Evolutionary conservation across 1,140 invertebrate genomes (phyloP), one percentile per base, ranked within the genome.

Genomic region (Bathynomus jamesi): DNA sequence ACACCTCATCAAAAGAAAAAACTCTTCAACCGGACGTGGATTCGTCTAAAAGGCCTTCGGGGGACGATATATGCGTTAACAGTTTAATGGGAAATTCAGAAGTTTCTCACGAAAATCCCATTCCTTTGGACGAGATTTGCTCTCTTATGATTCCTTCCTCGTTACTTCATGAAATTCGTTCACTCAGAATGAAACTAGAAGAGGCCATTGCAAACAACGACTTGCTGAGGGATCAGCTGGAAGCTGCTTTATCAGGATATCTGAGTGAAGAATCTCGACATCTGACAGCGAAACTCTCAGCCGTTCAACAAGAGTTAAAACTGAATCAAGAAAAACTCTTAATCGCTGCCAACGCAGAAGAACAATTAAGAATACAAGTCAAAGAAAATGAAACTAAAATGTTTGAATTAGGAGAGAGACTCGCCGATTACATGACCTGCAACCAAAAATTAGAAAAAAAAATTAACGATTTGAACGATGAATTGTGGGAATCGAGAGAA

Each of bases 101-200:
- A 40, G 30, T 24, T 30, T 21, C 31, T 46, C 21, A 11, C 11
- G 67, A 28, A 21, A 0, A 62, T 11, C 74, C 67, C 13, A 30
- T 30, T 28, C 69, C 67, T 27, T 65, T 64, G 32, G 72, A 73
- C 21, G 69, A 73, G 30, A n/a, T n/a, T n/a, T 53, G 40, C 29
- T 40, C 31, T 4, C 21, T 69, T 17, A 28, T 30, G 7, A 28
- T 78, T 72, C 73, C 79, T n/a, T 27, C 75, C n/a, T 76, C 81
- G 40, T 76, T 83, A 65, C 72, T 84, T 73, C 78, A 80, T 2
- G 82, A 83, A 71, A 81, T 83, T 7, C 76, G 80, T 8, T 71
- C 76, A 8, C 78, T 83, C 25, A 68, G 82, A 7, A 76, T 78
- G 17, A 80, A 81, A 62, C 74, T 83, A 28, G 82, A 83, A 76